These are phyloP conservation scores for Dasyornis broadbenti DNA, from an alignment of 2,113 vertebrate genomes.

Conservation along the genomic window DNA sequence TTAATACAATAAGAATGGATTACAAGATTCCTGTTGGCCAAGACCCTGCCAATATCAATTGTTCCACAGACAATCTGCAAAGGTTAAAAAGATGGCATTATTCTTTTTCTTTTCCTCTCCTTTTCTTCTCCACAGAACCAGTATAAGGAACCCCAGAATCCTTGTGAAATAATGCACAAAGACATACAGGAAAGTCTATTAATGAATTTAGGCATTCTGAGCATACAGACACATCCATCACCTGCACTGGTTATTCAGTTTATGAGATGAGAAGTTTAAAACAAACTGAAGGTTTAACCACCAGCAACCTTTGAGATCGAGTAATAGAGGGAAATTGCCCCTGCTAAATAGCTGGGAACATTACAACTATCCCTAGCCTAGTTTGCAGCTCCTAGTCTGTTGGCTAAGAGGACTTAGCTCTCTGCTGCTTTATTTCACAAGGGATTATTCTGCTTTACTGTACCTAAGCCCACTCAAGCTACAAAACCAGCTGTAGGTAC, in stretches of 20 bases:
- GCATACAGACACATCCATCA: background rate
- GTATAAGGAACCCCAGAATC: background rate
- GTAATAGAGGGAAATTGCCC: background rate
- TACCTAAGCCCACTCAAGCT: background rate
- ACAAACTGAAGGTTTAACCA: background rate
- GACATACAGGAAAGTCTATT: background rate
- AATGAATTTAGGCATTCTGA: background rate
- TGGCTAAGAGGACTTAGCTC: background rate
- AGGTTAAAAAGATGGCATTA: background rate
- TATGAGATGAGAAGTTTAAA: background rate
- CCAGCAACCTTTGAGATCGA: background rate
- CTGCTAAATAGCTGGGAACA: background rate
- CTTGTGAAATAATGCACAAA: background rate
- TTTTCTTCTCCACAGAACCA: background rate
- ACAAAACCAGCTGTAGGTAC: background rate
- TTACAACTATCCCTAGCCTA: background rate
- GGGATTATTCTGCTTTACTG: background rate
- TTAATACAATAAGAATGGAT: background rate
- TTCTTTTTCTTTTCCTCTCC: background rate
- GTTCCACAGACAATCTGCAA: background rate
- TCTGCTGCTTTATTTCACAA: background rate
- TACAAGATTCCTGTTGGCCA: background rate
- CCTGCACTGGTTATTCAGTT: background rate
- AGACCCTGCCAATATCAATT: background rate
- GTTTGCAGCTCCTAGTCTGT: background rate